These are phyloP conservation scores for Montipora sp. DNA, from an alignment of 64 coral and sea anemone genomes.

Conservation along the genomic window DNA sequence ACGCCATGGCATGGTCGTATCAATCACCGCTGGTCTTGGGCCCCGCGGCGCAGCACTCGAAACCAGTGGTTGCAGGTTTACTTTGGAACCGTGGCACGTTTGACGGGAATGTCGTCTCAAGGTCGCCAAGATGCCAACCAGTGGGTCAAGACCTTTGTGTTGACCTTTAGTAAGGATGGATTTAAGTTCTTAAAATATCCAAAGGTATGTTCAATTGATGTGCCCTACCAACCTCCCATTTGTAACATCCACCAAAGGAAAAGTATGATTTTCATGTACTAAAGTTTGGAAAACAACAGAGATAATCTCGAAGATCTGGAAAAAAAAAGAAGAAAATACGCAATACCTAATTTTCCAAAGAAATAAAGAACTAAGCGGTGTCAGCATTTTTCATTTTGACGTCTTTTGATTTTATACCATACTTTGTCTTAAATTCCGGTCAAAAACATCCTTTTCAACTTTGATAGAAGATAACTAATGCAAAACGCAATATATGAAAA, in stretches of 20 bases:
- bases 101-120: slow-evolving; percentile 56
- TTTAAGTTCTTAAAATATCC: slow-evolving; percentile 36
- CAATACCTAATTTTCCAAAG: too few species aligned
- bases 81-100: slow-evolving; percentile 40
- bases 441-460: too few species aligned
- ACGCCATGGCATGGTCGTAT: slow-evolving; percentile 73
- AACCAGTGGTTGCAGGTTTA: slow-evolving; percentile 83
- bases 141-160: slow-evolving; percentile 73
- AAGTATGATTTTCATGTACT: too few species aligned
- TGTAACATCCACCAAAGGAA: not conserved
- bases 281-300: too few species aligned
- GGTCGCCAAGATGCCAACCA: slow-evolving; percentile 72
- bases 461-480: too few species aligned
- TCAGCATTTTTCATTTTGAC: too few species aligned
- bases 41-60: slow-evolving; percentile 28
- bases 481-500: too few species aligned
- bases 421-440: too few species aligned
- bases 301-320: too few species aligned
- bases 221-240: not conserved
- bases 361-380: too few species aligned
- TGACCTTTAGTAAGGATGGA: slow-evolving; percentile 66
- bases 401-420: too few species aligned
- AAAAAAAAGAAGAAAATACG: too few species aligned
- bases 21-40: slow-evolving; percentile 88
- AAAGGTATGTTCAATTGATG: not conserved